Evolutionary conservation across 2,797 vertebrate species (phyloP).

Genomic region (Melanotaenia pygmaea): DNA sequence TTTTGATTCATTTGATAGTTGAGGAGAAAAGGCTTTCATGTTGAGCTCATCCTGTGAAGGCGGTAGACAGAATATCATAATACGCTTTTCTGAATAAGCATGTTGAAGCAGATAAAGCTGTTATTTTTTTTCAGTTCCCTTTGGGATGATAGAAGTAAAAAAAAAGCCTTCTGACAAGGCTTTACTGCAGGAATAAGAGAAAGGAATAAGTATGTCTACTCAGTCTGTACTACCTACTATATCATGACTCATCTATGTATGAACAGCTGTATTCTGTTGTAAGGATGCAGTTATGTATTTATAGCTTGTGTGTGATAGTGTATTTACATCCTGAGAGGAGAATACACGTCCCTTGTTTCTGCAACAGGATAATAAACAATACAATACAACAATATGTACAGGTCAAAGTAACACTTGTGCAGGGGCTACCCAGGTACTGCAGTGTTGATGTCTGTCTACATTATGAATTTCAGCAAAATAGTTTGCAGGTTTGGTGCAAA

Average conservation of each 20-base stretch:
- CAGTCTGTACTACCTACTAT: not conserved
- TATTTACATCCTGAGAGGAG: not conserved
- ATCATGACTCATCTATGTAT: slow-evolving; percentile 2
- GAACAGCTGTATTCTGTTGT: slow-evolving; percentile 15
- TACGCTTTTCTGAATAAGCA: slow-evolving; percentile 6
- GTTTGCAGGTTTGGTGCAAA: not conserved
- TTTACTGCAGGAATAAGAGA: slow-evolving; percentile 11
- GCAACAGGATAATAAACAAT: not conserved
- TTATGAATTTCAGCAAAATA: not conserved
- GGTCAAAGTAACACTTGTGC: not conserved
- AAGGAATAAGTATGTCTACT: not conserved
- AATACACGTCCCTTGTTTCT: not conserved
- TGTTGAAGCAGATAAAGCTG: not conserved
- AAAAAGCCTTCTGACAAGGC: not conserved
- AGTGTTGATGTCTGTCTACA: not conserved
- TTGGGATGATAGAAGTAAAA: not conserved
- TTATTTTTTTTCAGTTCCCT: not conserved
- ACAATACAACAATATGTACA: not conserved
- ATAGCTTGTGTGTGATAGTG: not conserved
- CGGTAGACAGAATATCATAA: not conserved
- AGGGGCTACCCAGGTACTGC: not conserved
- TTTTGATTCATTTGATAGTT: slow-evolving; percentile 22
- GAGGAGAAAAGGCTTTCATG: slow-evolving; percentile 8
- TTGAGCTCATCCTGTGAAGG: slow-evolving; percentile 26
- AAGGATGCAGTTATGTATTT: slow-evolving; percentile 8